Percentiles rank a stretch among this genome's conserved stretches.
Evolutionary conservation across 2,797 vertebrate genomes (phyloP).

Genomic region (Philypnodon macrostomus): DNA sequence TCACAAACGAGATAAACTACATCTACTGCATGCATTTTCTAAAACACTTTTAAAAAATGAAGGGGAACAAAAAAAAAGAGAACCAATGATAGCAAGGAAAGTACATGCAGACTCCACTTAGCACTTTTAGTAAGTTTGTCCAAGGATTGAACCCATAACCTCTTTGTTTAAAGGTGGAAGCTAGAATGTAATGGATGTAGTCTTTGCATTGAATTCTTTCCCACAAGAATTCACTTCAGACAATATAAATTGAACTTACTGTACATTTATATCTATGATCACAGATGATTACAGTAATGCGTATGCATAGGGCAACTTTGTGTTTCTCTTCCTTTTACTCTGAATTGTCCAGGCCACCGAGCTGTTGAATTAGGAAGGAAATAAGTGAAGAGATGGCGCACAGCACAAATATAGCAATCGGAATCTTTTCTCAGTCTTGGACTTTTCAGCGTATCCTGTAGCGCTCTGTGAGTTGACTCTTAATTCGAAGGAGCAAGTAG

Average conservation of each 20-base stretch:
- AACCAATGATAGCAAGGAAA: too few relatives aligned
- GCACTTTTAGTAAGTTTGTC: too few relatives aligned
- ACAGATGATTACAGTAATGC: neutral
- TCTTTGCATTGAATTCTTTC: neutral
- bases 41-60: too few relatives aligned
- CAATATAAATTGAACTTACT: conserved; percentile 6
- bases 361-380: conserved; percentile 16
- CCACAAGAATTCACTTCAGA: neutral
- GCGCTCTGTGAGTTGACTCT: conserved; percentile 41
- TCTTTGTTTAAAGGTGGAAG: too few relatives aligned
- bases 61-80: too few relatives aligned
- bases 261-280: neutral
- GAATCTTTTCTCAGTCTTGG: conserved; percentile 32
- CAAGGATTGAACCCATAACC: too few relatives aligned
- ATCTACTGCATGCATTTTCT: too few relatives aligned
- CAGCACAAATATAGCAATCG: conserved; percentile 46
- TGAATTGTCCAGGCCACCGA: conserved; percentile 5
- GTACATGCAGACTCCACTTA: too few relatives aligned
- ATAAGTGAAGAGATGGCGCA: conserved; percentile 16
- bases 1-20: too few relatives aligned
- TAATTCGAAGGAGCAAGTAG: conserved; percentile 17
- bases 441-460: conserved; percentile 36
- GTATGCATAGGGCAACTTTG: neutral
- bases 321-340: neutral
- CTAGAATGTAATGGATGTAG: too few relatives aligned